These are phyloP conservation scores for Auanema sp. DNA, from an alignment of 2,888 invertebrate genomes.

Conservation along the genomic window DNA sequence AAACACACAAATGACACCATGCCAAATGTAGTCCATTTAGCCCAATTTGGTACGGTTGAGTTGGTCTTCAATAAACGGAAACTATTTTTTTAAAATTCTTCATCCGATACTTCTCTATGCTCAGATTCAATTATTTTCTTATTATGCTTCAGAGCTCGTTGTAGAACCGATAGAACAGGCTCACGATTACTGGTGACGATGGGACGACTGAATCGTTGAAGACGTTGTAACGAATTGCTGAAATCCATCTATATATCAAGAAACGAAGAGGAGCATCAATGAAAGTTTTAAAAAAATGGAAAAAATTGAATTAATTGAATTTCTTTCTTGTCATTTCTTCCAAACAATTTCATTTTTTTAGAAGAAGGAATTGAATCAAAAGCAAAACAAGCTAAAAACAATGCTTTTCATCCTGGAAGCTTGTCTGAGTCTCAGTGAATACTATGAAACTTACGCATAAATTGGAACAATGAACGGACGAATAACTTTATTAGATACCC, in stretches of 20 bases:
- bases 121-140: conserved; percentile 7
- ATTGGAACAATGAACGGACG: conserved; percentile 15
- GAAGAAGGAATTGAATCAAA: no score
- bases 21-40: conserved; percentile 27
- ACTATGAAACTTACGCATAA: conserved; percentile 11
- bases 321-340: neutral
- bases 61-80: conserved; percentile 7
- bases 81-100: neutral
- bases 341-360: no score
- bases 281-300: neutral
- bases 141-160: conserved; percentile 9
- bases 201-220: conserved; percentile 18
- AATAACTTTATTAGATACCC: conserved; percentile 11
- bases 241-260: neutral
- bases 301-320: neutral
- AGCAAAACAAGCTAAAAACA: no score
- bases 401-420: neutral
- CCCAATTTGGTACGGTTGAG: conserved; percentile 41
- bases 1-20: conserved; percentile 32
- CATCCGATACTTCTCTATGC: conserved; percentile 1
- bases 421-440: neutral
- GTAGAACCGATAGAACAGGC: conserved; percentile 7
- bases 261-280: no score
- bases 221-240: conserved; percentile 18
- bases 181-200: conserved; percentile 5